A percentile compares a stretch with the other conserved stretches of the same genome.
Conservation (phyloP, 2,113 vertebrate species). For the Okapia johnstoni region DNA sequence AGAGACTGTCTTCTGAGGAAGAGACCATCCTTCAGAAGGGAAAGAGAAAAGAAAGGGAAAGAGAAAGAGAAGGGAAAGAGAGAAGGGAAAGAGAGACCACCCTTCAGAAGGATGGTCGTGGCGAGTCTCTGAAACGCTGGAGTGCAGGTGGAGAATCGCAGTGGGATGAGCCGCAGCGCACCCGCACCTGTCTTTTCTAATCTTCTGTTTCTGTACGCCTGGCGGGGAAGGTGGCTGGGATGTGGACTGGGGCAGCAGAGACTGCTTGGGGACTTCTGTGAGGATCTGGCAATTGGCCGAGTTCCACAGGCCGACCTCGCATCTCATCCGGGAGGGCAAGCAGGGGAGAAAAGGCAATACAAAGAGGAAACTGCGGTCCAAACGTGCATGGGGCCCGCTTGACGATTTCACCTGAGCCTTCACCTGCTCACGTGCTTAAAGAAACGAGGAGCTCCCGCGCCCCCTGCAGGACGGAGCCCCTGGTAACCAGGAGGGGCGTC, state of each 20-base stretch:
- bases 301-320: neutral
- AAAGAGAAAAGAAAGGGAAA: neutral
- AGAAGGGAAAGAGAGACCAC: neutral
- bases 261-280: neutral
- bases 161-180: neutral
- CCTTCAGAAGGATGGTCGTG: neutral
- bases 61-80: neutral
- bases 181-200: neutral
- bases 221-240: neutral
- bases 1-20: neutral
- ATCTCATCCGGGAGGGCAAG: neutral
- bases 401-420: neutral
- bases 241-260: neutral
- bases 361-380: neutral
- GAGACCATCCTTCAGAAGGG: neutral
- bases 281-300: neutral
- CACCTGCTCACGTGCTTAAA: neutral
- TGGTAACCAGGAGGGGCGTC: neutral
- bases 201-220: neutral
- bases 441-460: neutral
- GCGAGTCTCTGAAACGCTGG: neutral
- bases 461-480: neutral
- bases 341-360: neutral
- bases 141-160: neutral
- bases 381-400: neutral